Evolutionary conservation across 2,888 invertebrate species (phyloP), one percentile per base, ranked within the genome.

Genomic region (Timema podura): DNA sequence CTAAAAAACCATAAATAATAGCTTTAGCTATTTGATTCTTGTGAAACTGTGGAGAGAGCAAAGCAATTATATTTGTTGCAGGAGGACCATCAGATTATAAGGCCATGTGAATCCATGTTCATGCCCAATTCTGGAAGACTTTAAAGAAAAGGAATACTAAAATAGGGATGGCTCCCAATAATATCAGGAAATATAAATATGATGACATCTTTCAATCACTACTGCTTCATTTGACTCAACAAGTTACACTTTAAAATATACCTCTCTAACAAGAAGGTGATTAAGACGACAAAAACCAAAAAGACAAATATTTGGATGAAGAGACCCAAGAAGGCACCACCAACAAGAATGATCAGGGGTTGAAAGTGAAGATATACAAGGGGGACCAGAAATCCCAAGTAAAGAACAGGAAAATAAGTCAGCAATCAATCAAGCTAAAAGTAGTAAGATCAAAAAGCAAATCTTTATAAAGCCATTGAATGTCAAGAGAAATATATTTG

Each of bases 141-240:
- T 44, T 59, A 44, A 59, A 59, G 16, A 59, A 59, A 59, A 59
- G 59, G 59, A 59, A 59, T 6, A 59, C 30, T 16, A 59, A 16
- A 44, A 44, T 11, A 7, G 59, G 59, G 44, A 59, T 59, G 59
- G 59, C 59, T 59, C 30, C 59, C 16, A 59, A 8, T 5, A 59
- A 59, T 44, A 59, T 59, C 16, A 59, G 59, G 44, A 59, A 59
- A 59, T 59, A 59, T 11, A 59, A 59, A 59, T 59, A 15, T 16
- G 59, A 59, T 44, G 59, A 59, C 9, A 16, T 6, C 7, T 44
- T 59, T 7, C 59, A 59, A 44, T 59, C 44, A 44, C 59, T 59
- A 5, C 30, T 59, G 30, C 59, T 44, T 59, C 59, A 59, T 59
- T 57, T 57, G 59, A 6, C 59, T 5, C 30, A 59, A 59, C 6